Percentiles rank a stretch among this genome's conserved stretches.
phyloP scores from a whole-genome alignment of 2,888 invertebrate species.

The Nomada fucata region DNA sequence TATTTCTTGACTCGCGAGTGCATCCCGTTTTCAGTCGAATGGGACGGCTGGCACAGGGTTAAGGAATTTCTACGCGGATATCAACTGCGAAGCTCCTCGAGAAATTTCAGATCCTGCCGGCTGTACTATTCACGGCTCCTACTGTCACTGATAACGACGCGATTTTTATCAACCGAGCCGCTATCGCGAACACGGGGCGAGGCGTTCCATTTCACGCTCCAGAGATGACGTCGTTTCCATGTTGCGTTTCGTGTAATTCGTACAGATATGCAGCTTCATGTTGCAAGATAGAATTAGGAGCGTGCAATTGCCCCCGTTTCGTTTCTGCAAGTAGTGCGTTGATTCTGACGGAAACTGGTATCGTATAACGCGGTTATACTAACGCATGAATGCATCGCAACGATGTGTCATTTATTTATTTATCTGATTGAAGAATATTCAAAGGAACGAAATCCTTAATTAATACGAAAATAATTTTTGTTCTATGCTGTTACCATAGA shows the following conservation, averaged over 20 bases:
- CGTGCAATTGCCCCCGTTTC: neutral
- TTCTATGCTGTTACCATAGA: too few species aligned
- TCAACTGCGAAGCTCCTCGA: constrained; percentile 60
- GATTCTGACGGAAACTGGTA: too few species aligned
- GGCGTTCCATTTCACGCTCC: constrained; percentile 35
- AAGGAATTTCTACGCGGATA: constrained; percentile 66
- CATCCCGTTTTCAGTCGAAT: constrained; percentile 64
- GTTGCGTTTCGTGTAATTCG: constrained; percentile 2
- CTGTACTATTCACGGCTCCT: constrained; percentile 7
- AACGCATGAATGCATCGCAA: too few species aligned
- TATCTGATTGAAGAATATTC: too few species aligned
- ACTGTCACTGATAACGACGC: constrained; percentile 45
- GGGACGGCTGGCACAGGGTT: constrained; percentile 37
- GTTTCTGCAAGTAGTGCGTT: too few species aligned
- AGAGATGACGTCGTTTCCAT: constrained; percentile 19
- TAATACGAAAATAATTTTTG: too few species aligned
- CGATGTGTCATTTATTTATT: too few species aligned
- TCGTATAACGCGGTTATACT: too few species aligned
- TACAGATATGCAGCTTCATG: neutral
- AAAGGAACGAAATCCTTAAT: too few species aligned
- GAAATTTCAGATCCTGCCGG: constrained; percentile 46
- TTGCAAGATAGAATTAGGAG: neutral
- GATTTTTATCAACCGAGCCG: constrained; percentile 46
- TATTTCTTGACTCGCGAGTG: constrained; percentile 73
- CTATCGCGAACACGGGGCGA: neutral